Base-by-base conservation (phyloP, 2,113 vertebrate genomes). In the Gallinago undulata region DNA sequence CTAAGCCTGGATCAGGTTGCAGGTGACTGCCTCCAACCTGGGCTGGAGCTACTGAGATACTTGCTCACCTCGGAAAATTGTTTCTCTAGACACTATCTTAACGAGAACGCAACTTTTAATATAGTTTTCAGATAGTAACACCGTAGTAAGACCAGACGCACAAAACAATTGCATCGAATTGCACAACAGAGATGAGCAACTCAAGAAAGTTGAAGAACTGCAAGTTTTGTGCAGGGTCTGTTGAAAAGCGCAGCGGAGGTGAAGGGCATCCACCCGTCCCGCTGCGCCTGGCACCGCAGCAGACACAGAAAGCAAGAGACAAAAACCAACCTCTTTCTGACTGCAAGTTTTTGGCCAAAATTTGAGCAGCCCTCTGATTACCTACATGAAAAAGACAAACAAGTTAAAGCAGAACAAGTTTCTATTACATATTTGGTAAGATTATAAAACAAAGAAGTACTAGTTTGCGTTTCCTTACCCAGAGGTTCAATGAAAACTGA, bases 301-400 rank as follows among this genome's bases (percentile, higher is more conserved):
- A 76, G 35, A 76, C 35, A 56, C 25, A n/a, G 76, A 30, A 78
- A 75, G 56, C 7, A 10, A 85, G 47, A 90, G 35, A 94, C 64
- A 63, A 83, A 59, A 60, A 93, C 93, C 80, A 96, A 99, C 99
- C 99, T 99, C 99, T 97, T 99, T 99, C 97, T 99, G 99, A 97
- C 99, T 99, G 96, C 99, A 99, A 12, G 99, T 99, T 98, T 99
- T 99, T 55, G 99, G 99, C 99, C 99, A 99, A 95, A 99, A 99
- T 97, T 99, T 99, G 80, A 99, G 98, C 94, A 99, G 97, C 87
- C 99, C 99, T 93, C 99, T 98, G 94, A 99, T 99, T 59, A 99
- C 99, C 99, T 99, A 75, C 28, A 96, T 90, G 60, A 72, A 94
- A 92, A 93, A 92, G 16, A 82, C 33, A 82, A 81, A 87, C 30